Conservation (phyloP, 2,888 invertebrate genomes). For the Hypena proboscidalis region DNA sequence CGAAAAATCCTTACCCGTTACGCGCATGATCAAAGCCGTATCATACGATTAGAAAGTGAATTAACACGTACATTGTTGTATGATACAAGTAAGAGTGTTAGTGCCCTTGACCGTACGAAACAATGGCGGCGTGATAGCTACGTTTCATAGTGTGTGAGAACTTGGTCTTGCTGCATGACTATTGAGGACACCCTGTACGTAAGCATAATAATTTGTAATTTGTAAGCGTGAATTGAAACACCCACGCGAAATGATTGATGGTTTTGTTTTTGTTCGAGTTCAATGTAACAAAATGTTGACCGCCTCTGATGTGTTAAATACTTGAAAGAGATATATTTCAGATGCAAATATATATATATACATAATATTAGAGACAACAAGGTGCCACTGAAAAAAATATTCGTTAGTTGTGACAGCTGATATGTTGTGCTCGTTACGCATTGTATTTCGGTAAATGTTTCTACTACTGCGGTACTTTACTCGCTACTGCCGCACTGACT, state of each 20-base stretch:
- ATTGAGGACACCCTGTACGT: constrained; percentile 48
- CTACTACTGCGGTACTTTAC: no score
- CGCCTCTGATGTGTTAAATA: no score
- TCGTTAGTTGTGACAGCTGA: no score
- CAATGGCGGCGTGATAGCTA: constrained; percentile 59
- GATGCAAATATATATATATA: no score
- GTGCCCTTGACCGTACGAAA: constrained; percentile 64
- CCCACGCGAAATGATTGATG: constrained; percentile 2
- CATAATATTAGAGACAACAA: no score
- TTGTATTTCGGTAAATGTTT: no score
- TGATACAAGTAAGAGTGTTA: constrained; percentile 40
- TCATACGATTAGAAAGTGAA: constrained; percentile 26
- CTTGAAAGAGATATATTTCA: no score
- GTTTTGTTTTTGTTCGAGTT: not conserved
- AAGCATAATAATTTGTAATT: constrained; percentile 27
- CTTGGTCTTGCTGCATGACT: constrained; percentile 47
- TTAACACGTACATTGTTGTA: constrained; percentile 3
- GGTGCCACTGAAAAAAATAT: no score
- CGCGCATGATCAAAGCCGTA: not conserved
- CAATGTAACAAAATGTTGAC: not conserved
- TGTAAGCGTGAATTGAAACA: constrained; percentile 18
- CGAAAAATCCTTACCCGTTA: not conserved
- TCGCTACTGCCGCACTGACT: no score
- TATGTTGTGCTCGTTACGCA: no score
- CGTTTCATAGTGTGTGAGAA: constrained; percentile 60